Percentiles rank a stretch among this genome's conserved stretches.
phyloP scores from a whole-genome alignment of 2,797 vertebrate genomes.

The Pangasius macronema region DNA sequence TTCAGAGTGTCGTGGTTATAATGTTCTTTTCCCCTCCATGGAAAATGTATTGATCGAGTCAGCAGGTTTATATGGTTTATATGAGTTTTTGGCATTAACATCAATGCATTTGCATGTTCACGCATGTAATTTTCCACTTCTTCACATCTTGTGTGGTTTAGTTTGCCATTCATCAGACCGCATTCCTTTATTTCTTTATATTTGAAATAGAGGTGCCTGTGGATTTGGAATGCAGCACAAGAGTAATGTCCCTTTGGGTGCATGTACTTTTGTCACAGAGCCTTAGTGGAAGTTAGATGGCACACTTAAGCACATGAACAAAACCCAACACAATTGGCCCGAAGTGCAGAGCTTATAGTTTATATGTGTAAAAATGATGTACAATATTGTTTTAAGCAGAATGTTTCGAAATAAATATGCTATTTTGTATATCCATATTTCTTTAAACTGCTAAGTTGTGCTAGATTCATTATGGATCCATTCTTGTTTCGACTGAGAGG shows the following conservation, averaged over 20 bases:
- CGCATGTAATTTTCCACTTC: constrained; percentile 14
- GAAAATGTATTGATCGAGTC: constrained; percentile 12
- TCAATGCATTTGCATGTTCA: constrained; percentile 17
- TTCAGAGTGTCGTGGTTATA: not conserved
- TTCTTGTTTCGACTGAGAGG: not conserved
- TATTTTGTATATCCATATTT: no score
- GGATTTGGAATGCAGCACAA: not conserved
- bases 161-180: not conserved
- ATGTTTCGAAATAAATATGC: not conserved
- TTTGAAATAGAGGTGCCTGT: not conserved
- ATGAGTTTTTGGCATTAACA: not conserved
- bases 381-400: not conserved
- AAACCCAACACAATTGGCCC: not conserved
- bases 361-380: not conserved
- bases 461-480: not conserved
- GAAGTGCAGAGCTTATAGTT: not conserved
- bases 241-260: not conserved
- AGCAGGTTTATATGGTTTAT: constrained; percentile 16
- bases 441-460: not conserved
- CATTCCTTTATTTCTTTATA: not conserved
- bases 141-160: not conserved
- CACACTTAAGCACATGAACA: not conserved
- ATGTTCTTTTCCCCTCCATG: not conserved
- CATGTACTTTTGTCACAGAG: not conserved
- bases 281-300: not conserved